phyloP scores from a whole-genome alignment of 2,797 vertebrate genomes.

The Cossypha niveicapilla region DNA sequence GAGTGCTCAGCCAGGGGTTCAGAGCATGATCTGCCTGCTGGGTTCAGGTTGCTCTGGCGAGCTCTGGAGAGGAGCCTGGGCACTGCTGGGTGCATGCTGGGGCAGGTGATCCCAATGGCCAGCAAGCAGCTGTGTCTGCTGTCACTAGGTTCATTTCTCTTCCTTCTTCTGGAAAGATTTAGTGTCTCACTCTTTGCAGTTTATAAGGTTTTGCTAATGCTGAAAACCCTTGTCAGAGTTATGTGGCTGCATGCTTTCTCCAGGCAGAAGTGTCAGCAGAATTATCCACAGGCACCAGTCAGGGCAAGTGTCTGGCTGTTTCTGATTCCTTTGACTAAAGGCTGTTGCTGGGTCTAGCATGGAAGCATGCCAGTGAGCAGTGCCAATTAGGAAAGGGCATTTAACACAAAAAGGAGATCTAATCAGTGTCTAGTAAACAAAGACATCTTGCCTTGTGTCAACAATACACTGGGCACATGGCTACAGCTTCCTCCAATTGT shows the following conservation, averaged over 20 bases:
- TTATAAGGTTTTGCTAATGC: neutral
- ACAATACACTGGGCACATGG: neutral
- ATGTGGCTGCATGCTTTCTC: neutral
- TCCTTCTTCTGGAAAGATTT: neutral
- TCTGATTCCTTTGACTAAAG: neutral
- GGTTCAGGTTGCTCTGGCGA: accelerated
- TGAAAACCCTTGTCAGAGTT: neutral
- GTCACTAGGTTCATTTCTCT: neutral
- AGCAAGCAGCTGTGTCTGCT: neutral
- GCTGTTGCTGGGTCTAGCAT: neutral
- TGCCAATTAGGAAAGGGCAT: neutral
- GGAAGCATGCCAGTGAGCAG: neutral
- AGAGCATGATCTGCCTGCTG: neutral
- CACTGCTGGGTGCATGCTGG: accelerated
- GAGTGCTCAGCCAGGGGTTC: accelerated
- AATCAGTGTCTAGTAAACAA: neutral
- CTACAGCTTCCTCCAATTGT: neutral
- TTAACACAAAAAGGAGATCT: neutral
- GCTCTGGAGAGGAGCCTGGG: neutral
- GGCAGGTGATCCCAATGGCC: accelerated
- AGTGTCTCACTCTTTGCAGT: neutral
- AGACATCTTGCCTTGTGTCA: neutral
- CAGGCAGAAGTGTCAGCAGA: neutral
- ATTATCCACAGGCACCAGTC: neutral
- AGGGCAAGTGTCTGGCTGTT: neutral